Evolutionary conservation across 2,888 invertebrate genomes (phyloP).

Genomic region (Napeogenes sylphis): DNA sequence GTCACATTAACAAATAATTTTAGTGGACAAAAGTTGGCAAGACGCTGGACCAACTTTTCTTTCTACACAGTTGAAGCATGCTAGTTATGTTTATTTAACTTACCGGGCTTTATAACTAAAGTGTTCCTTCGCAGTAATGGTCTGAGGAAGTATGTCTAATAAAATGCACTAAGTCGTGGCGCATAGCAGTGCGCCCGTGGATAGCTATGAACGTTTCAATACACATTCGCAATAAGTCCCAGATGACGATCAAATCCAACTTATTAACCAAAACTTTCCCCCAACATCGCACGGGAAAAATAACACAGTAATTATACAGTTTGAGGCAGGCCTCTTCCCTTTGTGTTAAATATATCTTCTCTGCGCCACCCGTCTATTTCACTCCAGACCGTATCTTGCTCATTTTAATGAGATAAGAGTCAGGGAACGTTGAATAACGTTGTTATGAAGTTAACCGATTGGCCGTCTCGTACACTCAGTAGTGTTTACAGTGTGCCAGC

Average conservation of each 20-base stretch:
- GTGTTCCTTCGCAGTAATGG: constrained; percentile 84
- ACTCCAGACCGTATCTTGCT: constrained; percentile 70
- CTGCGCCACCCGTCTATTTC: constrained; percentile 51
- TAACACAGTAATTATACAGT: constrained; percentile 61
- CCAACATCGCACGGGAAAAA: constrained; percentile 68
- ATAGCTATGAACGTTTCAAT: constrained; percentile 76
- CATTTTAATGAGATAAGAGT: constrained; percentile 52
- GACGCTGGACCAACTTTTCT: too few relatives aligned
- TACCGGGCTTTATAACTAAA: constrained; percentile 53
- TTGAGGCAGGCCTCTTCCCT: constrained; percentile 45
- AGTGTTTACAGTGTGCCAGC: constrained; percentile 45
- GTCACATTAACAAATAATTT: too few relatives aligned
- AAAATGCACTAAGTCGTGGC: constrained; percentile 84
- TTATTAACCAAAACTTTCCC: constrained; percentile 65
- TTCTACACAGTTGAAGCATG: too few relatives aligned
- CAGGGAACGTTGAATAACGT: constrained; percentile 32
- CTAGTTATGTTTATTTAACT: constrained; percentile 4
- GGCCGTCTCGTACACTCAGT: constrained; percentile 15
- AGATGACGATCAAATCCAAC: constrained; percentile 58
- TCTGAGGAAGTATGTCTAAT: constrained; percentile 88
- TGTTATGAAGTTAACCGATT: constrained; percentile 28
- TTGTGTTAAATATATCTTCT: constrained; percentile 34
- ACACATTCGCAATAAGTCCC: constrained; percentile 76
- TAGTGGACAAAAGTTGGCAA: too few relatives aligned
- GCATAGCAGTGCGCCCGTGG: constrained; percentile 85